A percentile compares a stretch with the other conserved stretches of the same genome.
Conservation (phyloP, 2,797 vertebrate species). For the Helicolenus hilgendorfi region DNA sequence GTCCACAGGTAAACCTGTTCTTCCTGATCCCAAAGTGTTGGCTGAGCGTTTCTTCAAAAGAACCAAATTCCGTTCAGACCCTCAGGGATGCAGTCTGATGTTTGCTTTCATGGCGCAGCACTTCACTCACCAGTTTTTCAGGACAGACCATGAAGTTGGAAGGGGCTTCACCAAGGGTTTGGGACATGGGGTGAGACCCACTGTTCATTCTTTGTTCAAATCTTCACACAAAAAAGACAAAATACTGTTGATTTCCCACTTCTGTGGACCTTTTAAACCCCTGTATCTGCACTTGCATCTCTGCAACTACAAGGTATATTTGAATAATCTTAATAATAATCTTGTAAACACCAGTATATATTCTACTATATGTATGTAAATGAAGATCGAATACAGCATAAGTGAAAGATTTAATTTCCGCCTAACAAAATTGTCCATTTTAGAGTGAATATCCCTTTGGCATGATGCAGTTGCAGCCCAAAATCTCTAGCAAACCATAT, state of each 20-base stretch:
- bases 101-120: slow-evolving; percentile 99
- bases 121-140: slow-evolving; percentile 99
- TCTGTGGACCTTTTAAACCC: neutral
- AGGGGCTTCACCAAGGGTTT: slow-evolving; percentile 94
- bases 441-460: neutral
- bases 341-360: neutral
- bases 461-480: neutral
- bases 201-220: neutral
- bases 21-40: slow-evolving; percentile 91
- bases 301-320: neutral
- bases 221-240: neutral
- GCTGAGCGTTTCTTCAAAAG: slow-evolving; percentile 91
- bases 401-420: neutral
- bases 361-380: neutral
- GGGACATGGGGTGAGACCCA: slow-evolving; percentile 93
- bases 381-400: neutral
- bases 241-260: neutral
- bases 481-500: neutral
- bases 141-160: slow-evolving; percentile 90
- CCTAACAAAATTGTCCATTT: neutral
- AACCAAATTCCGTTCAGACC: slow-evolving; percentile 91
- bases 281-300: neutral
- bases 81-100: slow-evolving; percentile 94
- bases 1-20: slow-evolving; percentile 89
- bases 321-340: neutral